A percentile compares a stretch with the other conserved stretches of the same genome.
Conservation (phyloP, 2,888 invertebrate genomes). For the Oconnorella tubifera region DNA sequence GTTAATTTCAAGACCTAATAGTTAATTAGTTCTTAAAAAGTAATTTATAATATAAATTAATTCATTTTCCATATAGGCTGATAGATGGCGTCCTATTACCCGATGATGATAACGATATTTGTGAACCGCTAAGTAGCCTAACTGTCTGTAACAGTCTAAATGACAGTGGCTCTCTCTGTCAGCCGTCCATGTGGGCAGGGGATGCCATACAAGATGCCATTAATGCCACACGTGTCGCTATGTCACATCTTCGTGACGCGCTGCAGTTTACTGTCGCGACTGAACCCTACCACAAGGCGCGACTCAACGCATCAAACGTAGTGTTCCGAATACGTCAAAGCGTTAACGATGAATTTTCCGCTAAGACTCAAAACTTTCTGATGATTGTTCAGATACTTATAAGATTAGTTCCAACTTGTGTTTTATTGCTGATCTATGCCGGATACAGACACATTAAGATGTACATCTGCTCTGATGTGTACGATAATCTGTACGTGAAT, state of each 20-base stretch:
- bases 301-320: conserved; percentile 25
- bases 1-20: too few species aligned
- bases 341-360: conserved; percentile 25
- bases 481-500: conserved; percentile 45
- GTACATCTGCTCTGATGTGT: conserved; percentile 41
- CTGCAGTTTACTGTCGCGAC: conserved; percentile 30
- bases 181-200: conserved; percentile 34
- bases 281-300: conserved; percentile 27
- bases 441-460: conserved; percentile 32
- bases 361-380: conserved; percentile 28
- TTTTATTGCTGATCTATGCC: conserved; percentile 31
- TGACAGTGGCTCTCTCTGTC: conserved; percentile 27
- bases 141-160: conserved; percentile 30
- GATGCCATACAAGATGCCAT: conserved; percentile 35
- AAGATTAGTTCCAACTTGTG: conserved; percentile 31
- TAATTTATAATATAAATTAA: too few species aligned
- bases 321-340: conserved; percentile 24
- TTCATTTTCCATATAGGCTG: too few species aligned
- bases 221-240: conserved; percentile 34
- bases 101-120: conserved; percentile 29
- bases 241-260: conserved; percentile 23
- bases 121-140: conserved; percentile 27
- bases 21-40: too few species aligned
- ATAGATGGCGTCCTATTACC: too few species aligned
- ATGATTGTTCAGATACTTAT: conserved; percentile 22